phyloP scores from a whole-genome alignment of 1,140 invertebrate species.

The Elysia chlorotica region DNA sequence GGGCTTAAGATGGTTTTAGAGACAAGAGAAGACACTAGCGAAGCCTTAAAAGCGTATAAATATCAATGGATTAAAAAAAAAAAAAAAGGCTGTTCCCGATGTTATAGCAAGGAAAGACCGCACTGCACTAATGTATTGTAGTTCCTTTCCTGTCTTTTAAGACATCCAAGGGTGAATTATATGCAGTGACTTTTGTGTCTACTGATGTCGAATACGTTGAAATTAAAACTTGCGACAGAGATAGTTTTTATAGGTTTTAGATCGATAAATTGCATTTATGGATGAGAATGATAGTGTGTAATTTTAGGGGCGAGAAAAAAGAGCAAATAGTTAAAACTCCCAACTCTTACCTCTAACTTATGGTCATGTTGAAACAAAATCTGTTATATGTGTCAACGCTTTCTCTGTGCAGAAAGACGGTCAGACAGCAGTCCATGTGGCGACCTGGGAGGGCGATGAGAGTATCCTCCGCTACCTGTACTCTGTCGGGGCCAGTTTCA shows the following conservation, averaged over 20 bases:
- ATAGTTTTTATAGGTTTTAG: neutral
- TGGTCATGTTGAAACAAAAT: too few species aligned
- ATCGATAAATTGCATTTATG: neutral
- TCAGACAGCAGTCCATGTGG: slow-evolving; percentile 91
- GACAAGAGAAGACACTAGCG: too few species aligned
- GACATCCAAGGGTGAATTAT: neutral
- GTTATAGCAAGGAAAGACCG: too few species aligned
- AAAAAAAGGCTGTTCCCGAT: too few species aligned
- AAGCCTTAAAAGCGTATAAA: too few species aligned
- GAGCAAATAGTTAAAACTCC: neutral
- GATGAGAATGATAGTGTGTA: neutral
- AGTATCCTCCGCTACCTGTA: slow-evolving; percentile 93
- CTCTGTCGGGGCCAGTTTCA: slow-evolving; percentile 88
- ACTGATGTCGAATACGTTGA: neutral
- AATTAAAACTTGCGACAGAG: neutral
- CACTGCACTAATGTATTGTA: too few species aligned
- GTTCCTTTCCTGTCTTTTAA: neutral
- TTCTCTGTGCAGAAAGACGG: slow-evolving; percentile 88
- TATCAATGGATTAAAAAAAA: too few species aligned
- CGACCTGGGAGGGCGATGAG: slow-evolving; percentile 94
- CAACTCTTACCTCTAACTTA: too few species aligned
- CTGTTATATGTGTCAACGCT: too few species aligned
- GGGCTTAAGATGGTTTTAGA: too few species aligned
- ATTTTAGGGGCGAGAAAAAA: neutral
- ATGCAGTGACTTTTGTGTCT: too few species aligned